A percentile compares a stretch with the other conserved stretches of the same genome.
Conservation (phyloP, 2,797 vertebrate genomes). For the Oreonectes daqikongensis region DNA sequence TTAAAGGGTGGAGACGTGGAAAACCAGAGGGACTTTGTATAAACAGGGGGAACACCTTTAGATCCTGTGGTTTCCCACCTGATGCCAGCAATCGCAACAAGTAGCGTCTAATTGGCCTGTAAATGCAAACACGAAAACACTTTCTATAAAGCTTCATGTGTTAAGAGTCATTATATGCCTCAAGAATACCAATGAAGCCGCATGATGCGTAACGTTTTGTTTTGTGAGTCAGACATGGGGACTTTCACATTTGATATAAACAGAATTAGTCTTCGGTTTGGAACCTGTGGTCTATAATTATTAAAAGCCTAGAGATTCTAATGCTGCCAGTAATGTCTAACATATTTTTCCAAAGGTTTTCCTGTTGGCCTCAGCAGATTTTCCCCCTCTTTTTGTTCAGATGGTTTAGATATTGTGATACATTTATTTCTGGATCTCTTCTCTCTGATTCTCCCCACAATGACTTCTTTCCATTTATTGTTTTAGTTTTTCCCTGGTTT, state of each 20-base stretch:
- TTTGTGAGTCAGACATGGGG: background rate
- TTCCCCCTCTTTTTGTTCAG: slow-evolving; percentile 47
- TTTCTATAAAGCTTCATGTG: slow-evolving; percentile 25
- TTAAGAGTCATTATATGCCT: background rate
- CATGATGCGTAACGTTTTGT: background rate
- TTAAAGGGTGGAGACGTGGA: background rate
- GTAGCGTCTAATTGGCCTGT: slow-evolving; percentile 34
- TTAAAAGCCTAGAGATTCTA: slow-evolving; percentile 33
- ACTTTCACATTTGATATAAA: slow-evolving; percentile 6
- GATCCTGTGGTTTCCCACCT: slow-evolving; percentile 29
- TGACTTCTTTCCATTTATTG: slow-evolving; percentile 54
- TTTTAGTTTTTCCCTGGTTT: slow-evolving; percentile 50
- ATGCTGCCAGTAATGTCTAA: slow-evolving; percentile 52
- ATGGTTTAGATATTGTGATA: slow-evolving; percentile 48
- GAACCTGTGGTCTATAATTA: slow-evolving; percentile 52
- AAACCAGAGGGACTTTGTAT: slow-evolving; percentile 3
- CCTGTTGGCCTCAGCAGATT: slow-evolving; percentile 43
- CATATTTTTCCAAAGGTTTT: slow-evolving; percentile 49
- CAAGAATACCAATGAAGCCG: slow-evolving; percentile 1
- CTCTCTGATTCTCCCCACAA: slow-evolving; percentile 67
- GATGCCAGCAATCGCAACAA: slow-evolving; percentile 8
- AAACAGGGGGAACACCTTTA: slow-evolving; percentile 31
- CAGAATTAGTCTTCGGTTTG: slow-evolving; percentile 18
- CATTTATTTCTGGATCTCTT: slow-evolving; percentile 68
- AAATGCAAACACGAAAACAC: slow-evolving; percentile 25